These are phyloP conservation scores for Monoplex corrugatus DNA, from an alignment of 2,888 invertebrate genomes.

Conservation along the genomic window DNA sequence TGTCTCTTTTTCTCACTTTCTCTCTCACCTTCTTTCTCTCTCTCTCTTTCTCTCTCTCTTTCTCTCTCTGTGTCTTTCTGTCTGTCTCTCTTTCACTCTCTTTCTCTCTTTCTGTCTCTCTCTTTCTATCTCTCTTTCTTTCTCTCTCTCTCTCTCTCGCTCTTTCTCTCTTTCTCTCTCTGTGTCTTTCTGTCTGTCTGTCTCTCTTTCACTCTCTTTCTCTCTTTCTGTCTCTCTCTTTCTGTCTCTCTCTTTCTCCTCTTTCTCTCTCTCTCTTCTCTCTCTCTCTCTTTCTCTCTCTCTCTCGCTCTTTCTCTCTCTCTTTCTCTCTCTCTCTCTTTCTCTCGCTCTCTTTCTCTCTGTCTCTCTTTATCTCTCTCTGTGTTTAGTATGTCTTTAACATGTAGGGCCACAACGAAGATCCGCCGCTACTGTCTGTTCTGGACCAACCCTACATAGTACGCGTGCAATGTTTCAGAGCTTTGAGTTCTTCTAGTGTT, in stretches of 20 bases:
- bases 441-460: too few relatives aligned
- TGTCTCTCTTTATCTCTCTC: too few relatives aligned
- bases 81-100: neutral
- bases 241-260: neutral
- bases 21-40: neutral
- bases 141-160: neutral
- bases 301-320: neutral
- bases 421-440: too few relatives aligned
- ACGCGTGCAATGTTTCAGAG: too few relatives aligned
- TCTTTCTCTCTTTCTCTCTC: neutral
- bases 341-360: too few relatives aligned
- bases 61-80: neutral
- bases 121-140: neutral
- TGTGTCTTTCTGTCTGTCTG: neutral
- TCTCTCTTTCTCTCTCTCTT: neutral
- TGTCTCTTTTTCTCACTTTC: neutral
- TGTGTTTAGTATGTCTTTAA: too few relatives aligned
- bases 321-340: too few relatives aligned
- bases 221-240: neutral
- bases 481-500: too few relatives aligned
- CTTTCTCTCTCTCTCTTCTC: neutral
- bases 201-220: neutral
- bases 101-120: neutral
- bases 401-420: too few relatives aligned
- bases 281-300: neutral